These are phyloP conservation scores for Ploceus nigricollis DNA, from an alignment of 2,113 vertebrate species.

Conservation along the genomic window DNA sequence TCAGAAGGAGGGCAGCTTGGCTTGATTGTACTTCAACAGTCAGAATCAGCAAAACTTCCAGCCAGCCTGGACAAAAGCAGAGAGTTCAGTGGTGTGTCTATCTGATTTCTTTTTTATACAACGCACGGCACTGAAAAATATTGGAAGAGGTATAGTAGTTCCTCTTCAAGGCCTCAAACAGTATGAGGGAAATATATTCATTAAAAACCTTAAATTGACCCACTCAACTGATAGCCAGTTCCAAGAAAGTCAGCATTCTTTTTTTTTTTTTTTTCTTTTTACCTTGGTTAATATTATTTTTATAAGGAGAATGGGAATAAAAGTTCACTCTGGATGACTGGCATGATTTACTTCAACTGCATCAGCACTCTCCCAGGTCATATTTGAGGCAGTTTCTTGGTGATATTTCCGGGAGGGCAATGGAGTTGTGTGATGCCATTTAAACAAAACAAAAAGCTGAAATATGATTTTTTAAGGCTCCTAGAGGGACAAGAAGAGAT, in stretches of 20 bases:
- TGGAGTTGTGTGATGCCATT: conserved; percentile 5
- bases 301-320: conserved; percentile 51
- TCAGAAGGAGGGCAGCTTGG: not conserved
- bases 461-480: not conserved
- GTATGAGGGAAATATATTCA: not conserved
- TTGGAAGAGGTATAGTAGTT: not conserved
- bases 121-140: not conserved
- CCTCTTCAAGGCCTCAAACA: conserved; percentile 20
- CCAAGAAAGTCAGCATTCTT: conserved; percentile 14
- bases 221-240: not conserved
- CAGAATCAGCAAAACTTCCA: not conserved
- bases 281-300: conserved; percentile 30
- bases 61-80: not conserved
- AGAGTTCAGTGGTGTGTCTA: not conserved
- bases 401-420: not conserved
- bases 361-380: conserved; percentile 10
- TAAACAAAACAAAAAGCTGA: conserved; percentile 37
- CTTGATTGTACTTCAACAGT: not conserved
- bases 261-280: not conserved
- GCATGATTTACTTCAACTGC: conserved; percentile 8
- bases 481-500: conserved; percentile 20
- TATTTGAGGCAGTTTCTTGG: not conserved
- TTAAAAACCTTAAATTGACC: conserved; percentile 14
- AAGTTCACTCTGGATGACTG: not conserved
- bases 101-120: not conserved